Evolutionary conservation across 2,113 vertebrate species (phyloP).

Genomic region (Tautogolabrus adspersus): DNA sequence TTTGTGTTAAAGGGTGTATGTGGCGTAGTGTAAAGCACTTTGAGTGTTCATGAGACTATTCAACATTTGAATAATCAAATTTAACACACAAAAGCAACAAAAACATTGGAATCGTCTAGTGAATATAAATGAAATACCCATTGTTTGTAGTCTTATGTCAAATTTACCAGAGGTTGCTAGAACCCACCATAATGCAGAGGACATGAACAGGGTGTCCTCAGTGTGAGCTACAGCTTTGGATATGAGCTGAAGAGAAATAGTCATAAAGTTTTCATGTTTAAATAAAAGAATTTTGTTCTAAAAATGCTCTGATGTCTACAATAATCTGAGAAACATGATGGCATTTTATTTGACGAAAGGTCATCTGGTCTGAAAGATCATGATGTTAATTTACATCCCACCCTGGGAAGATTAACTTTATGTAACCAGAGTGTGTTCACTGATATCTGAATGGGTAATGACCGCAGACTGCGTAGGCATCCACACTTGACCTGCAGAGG

Average conservation of each 20-base stretch:
- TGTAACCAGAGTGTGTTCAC: constrained; percentile 31
- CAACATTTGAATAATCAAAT: no score
- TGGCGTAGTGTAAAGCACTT: no score
- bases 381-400: constrained; percentile 49
- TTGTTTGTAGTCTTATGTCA: no score
- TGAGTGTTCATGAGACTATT: no score
- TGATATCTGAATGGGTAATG: neutral
- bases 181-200: neutral
- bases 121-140: neutral
- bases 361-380: constrained; percentile 39
- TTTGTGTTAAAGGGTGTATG: no score
- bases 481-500: neutral
- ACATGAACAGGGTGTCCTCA: neutral
- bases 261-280: neutral
- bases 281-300: neutral
- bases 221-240: neutral
- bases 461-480: neutral
- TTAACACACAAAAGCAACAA: neutral
- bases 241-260: neutral
- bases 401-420: constrained; percentile 46
- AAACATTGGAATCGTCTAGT: neutral
- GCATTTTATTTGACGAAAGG: constrained; percentile 26
- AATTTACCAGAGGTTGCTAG: neutral
- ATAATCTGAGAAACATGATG: neutral
- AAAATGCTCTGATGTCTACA: neutral